Evolutionary conservation across 2,113 vertebrate species (phyloP).

Genomic region (Romanogobio albipinnatus): DNA sequence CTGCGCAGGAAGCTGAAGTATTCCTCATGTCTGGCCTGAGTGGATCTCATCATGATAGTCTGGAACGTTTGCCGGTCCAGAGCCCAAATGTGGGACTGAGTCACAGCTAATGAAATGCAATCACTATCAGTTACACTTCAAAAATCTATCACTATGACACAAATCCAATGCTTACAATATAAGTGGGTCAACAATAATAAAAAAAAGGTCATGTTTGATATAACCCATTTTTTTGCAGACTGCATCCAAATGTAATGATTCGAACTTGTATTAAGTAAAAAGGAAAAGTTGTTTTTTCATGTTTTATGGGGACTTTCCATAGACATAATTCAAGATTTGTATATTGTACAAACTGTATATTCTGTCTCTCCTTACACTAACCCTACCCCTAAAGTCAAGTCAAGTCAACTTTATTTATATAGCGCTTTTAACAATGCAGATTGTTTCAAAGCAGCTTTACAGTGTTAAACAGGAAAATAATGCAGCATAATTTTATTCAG

Average conservation of each 20-base stretch:
- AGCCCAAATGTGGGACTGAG: conserved; percentile 77
- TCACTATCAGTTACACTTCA: background rate
- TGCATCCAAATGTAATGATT: background rate
- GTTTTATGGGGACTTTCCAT: too few species aligned
- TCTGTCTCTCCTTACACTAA: too few species aligned
- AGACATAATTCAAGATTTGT: too few species aligned
- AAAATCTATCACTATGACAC: background rate
- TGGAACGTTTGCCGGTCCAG: conserved; percentile 80
- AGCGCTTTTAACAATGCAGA: too few species aligned
- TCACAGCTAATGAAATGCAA: conserved; percentile 70
- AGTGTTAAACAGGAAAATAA: too few species aligned
- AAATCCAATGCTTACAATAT: conserved; percentile 10
- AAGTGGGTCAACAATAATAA: conserved; percentile 5
- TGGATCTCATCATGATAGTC: conserved; percentile 79
- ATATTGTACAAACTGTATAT: too few species aligned
- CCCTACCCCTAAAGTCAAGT: too few species aligned
- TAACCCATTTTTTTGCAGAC: background rate
- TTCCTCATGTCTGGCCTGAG: conserved; percentile 76
- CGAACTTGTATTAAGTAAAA: background rate
- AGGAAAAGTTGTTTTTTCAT: too few species aligned
- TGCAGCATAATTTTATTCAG: too few species aligned
- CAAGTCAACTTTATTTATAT: too few species aligned
- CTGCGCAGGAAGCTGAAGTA: conserved; percentile 82
- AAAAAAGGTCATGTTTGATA: background rate
- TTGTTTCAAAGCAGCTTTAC: too few species aligned